Conservation (phyloP, 1,140 invertebrate species). For the Teleopsis dalmanni region DNA sequence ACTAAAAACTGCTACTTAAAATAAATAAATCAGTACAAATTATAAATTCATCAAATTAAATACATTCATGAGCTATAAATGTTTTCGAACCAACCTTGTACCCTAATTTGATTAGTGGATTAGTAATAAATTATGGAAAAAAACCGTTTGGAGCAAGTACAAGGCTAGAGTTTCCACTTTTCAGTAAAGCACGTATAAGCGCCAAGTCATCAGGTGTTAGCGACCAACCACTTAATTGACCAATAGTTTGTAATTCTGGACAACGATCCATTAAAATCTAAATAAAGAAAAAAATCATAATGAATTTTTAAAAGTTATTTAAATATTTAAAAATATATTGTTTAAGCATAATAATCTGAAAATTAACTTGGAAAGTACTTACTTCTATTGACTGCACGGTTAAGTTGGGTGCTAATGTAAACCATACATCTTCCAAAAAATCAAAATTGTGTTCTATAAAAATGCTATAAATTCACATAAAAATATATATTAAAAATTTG, state of each 20-base stretch:
- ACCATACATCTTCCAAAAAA: slow-evolving; percentile 55
- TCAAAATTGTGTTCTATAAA: slow-evolving; percentile 50
- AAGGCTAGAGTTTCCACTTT: slow-evolving; percentile 53
- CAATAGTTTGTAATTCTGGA: slow-evolving; percentile 54
- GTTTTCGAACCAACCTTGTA: too few species aligned
- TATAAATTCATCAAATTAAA: too few species aligned
- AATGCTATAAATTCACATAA: slow-evolving; percentile 51
- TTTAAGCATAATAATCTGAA: neutral
- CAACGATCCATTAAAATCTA: slow-evolving; percentile 51
- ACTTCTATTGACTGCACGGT: slow-evolving; percentile 53
- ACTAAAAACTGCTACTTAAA: too few species aligned
- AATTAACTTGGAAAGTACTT: neutral
- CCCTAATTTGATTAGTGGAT: too few species aligned
- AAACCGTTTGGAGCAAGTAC: slow-evolving; percentile 50
- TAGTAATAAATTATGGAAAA: slow-evolving; percentile 46
- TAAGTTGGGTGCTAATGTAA: slow-evolving; percentile 53
- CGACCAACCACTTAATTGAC: slow-evolving; percentile 56
- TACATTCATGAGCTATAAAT: too few species aligned
- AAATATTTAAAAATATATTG: neutral
- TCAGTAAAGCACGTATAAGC: slow-evolving; percentile 52
- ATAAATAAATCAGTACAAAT: too few species aligned
- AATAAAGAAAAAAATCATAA: slow-evolving; percentile 1
- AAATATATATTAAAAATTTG: slow-evolving; percentile 4
- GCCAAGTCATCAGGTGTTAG: slow-evolving; percentile 56
- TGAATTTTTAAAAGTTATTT: neutral